phyloP scores from a whole-genome alignment of 2,113 vertebrate genomes.

The Carassius carassius region DNA sequence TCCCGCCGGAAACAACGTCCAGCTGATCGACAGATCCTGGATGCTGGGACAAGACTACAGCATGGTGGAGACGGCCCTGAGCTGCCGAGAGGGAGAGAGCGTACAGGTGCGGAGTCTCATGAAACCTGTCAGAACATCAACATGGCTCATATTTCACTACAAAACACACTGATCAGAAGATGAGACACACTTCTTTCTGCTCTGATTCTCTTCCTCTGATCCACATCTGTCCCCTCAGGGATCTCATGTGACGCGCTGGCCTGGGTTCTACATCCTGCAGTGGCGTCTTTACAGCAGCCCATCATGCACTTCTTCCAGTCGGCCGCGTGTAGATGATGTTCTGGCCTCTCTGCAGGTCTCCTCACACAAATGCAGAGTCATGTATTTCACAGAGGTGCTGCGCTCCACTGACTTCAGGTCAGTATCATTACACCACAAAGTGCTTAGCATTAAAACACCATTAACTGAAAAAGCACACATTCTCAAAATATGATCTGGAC shows the following conservation, averaged over 20 bases:
- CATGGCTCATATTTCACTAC: not conserved
- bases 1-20: constrained; percentile 80
- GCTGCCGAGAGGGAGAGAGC: constrained; percentile 92
- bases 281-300: constrained; percentile 90
- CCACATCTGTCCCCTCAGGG: constrained; percentile 74
- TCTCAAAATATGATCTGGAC: not conserved
- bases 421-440: constrained; percentile 28
- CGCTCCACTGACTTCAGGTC: constrained; percentile 95
- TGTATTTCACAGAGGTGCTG: constrained; percentile 97
- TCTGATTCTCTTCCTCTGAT: too few relatives aligned
- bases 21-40: constrained; percentile 89
- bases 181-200: not conserved
- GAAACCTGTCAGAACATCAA: too few relatives aligned
- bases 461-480: not conserved
- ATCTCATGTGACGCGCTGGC: constrained; percentile 93
- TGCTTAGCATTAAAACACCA: not conserved
- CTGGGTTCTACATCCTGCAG: constrained; percentile 95
- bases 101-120: constrained; percentile 82
- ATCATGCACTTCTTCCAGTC: constrained; percentile 84
- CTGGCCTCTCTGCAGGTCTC: constrained; percentile 95
- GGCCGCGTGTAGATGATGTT: constrained; percentile 91
- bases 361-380: constrained; percentile 94
- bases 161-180: not conserved
- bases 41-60: constrained; percentile 92
- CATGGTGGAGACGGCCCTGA: constrained; percentile 88